Evolutionary conservation across 2,888 invertebrate genomes (phyloP), one percentile per base, ranked within the genome.

Genomic region (Sinopyrophorus schimmeli): DNA sequence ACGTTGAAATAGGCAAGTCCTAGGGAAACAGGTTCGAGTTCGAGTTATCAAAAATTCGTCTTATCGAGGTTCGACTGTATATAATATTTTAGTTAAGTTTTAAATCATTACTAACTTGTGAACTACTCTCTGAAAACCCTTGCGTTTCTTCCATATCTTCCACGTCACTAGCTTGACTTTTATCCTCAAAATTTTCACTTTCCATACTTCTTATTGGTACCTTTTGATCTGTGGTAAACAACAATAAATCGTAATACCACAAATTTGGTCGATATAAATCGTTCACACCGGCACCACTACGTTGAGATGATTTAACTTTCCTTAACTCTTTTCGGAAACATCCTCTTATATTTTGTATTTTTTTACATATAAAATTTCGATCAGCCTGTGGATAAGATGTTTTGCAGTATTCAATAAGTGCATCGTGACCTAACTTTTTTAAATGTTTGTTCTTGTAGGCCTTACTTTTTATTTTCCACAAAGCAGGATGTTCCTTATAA

Each of bases 141-240:
- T n/a, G n/a, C n/a, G n/a, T n/a, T n/a, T n/a, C n/a, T n/a, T n/a
- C n/a, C n/a, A n/a, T n/a, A n/a, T n/a, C n/a, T n/a, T n/a, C n/a
- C n/a, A n/a, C n/a, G n/a, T n/a, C n/a, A n/a, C n/a, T n/a, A n/a
- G n/a, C n/a, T n/a, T n/a, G n/a, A n/a, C n/a, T n/a, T n/a, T n/a
- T n/a, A n/a, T n/a, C n/a, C n/a, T n/a, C n/a, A n/a, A 9, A 26
- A 27, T 6, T 30, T 40, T n/a, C 16, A 30, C 41, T 41, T 2
- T 48, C 32, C 20, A 40, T 15, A 23, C 44, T 55, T 26, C 20
- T 37, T 10, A 14, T 31, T 28, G 41, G 42, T 30, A 47, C 12
- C 41, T 58, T 54, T 32, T 57, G 50, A 38, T 57, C 52, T 32
- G 28, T 53, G 20, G 50, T 47, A 41, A 57, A 59, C 34, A 52